Base-by-base conservation (phyloP, 2,888 invertebrate species). In the Sinhomidia bicolor region DNA sequence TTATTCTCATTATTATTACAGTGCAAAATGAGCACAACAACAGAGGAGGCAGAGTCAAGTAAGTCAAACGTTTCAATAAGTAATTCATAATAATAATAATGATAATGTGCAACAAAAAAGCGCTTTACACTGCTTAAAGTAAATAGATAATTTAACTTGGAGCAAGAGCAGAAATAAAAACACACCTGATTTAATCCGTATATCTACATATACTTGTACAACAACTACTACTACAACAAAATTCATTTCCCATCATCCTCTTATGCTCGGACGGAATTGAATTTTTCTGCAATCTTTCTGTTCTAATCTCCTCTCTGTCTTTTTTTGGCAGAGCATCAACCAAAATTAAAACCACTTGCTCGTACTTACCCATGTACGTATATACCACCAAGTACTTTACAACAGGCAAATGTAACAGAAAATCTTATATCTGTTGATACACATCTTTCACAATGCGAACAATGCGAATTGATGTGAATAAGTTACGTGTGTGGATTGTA, bases 141-240 rank as follows among this genome's bases (percentile, higher is more conserved):
- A 71, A 71, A 71, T 71, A 71, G 7, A n/a, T 65, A n/a, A 47
- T 36, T 26, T 26, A 29, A 1, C n/a, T 54, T n/a, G 54, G n/a
- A 71, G 71, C 44, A 71, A 23, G 44, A 44, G 20, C 44, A 20
- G 23, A 54, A 78, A 54, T 78, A 54, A 51, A 78, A 20, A 32
- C 29, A 54, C 76, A 78, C 76, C 54, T 78, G 76, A 78, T 54
- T 78, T 78, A 51, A 78, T 78, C 76, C 76, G n/a, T n/a, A n/a
- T 47, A 51, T 78, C n/a, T 17, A 10, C n/a, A 54, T n/a, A n/a
- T n/a, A n/a, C n/a, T n/a, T n/a, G n/a, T n/a, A n/a, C n/a, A n/a
- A n/a, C n/a, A n/a, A n/a, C n/a, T n/a, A n/a, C n/a, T n/a, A n/a
- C n/a, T n/a, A 3, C 20, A 20, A n/a, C n/a, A 17, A 17, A 57